These are phyloP conservation scores for Odocoileus virginianus DNA, from an alignment of 2,113 vertebrate genomes.

Conservation along the genomic window DNA sequence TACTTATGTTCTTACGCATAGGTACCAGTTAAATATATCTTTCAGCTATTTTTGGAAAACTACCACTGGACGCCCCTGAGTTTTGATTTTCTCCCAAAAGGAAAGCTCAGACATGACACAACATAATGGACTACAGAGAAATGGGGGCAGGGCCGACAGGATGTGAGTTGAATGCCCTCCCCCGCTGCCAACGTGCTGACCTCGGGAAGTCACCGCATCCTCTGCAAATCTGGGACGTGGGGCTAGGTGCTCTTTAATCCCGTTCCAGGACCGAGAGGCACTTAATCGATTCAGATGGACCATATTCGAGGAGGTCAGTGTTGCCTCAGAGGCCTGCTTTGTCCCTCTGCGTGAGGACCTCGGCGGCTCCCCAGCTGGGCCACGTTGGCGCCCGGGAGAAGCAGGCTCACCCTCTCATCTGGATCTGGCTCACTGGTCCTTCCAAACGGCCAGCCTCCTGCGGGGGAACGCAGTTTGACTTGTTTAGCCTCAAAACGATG, in stretches of 20 bases:
- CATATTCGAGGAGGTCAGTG: not conserved
- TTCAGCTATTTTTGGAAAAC: conserved; percentile 10
- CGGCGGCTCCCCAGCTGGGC: not conserved
- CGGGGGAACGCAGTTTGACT: not conserved
- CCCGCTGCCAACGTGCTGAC: not conserved
- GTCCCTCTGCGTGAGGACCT: not conserved
- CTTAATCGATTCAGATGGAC: not conserved
- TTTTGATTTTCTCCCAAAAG: not conserved
- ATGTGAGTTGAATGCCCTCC: not conserved
- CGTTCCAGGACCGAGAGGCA: not conserved
- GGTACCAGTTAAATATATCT: conserved; percentile 10
- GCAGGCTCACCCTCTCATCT: not conserved
- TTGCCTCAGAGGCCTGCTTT: not conserved
- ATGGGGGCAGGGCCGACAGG: not conserved
- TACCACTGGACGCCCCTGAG: not conserved
- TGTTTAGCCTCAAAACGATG: not conserved
- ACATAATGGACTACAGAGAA: not conserved
- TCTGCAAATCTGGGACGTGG: not conserved
- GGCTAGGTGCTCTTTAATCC: conserved; percentile 29
- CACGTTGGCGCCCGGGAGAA: not conserved
- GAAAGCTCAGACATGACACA: not conserved
- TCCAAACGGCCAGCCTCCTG: not conserved
- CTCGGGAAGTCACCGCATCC: conserved; percentile 29
- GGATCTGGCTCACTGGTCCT: not conserved
- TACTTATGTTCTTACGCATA: not conserved